phyloP scores from a whole-genome alignment of 2,888 invertebrate species.

The Patella depressa region DNA sequence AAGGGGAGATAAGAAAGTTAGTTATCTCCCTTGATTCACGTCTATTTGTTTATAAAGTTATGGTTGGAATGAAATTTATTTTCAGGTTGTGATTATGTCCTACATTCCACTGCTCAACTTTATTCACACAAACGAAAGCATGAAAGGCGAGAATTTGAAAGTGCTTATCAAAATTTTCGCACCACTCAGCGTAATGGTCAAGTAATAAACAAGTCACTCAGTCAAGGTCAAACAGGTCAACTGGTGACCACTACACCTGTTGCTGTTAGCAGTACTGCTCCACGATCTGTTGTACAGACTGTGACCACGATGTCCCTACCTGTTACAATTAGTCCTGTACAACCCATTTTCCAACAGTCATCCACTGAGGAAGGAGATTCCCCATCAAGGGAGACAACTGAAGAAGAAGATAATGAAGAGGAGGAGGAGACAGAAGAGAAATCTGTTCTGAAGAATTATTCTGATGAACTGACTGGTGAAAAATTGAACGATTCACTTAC shows the following conservation, averaged over 20 bases:
- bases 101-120: constrained; percentile 96
- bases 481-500: constrained; percentile 57
- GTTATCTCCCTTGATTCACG: too few relatives aligned
- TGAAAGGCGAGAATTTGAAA: constrained; percentile 82
- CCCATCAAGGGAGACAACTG: constrained; percentile 15
- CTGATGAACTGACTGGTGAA: constrained; percentile 40
- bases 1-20: too few relatives aligned
- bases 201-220: background rate
- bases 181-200: constrained; percentile 72
- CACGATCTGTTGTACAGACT: background rate
- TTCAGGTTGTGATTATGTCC: constrained; percentile 87
- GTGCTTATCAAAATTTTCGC: constrained; percentile 85
- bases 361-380: background rate
- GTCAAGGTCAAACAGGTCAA: background rate
- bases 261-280: background rate
- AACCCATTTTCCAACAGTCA: background rate
- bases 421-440: constrained; percentile 15
- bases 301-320: constrained; percentile 4
- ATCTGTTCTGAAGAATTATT: constrained; percentile 26
- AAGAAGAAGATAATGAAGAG: background rate
- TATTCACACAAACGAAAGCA: constrained; percentile 98
- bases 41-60: too few relatives aligned
- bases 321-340: constrained; percentile 1
- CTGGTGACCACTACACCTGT: background rate
- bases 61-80: constrained; percentile 7